Evolutionary conservation across 2,113 vertebrate genomes (phyloP).

Genomic region (Festucalex cinctus): DNA sequence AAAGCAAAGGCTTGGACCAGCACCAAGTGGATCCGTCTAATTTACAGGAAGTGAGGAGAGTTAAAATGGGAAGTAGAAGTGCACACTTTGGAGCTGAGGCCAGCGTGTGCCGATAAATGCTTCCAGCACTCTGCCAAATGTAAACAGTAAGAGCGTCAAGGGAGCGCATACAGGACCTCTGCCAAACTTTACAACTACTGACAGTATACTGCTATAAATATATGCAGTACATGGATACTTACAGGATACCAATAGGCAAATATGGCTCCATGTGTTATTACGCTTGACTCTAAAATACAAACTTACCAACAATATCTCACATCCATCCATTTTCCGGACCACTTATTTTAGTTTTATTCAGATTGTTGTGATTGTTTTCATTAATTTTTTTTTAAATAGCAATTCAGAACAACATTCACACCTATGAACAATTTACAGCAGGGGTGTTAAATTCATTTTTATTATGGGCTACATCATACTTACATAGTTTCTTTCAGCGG

Average conservation of each 20-base stretch:
- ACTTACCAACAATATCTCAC: not conserved
- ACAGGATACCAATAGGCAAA: not conserved
- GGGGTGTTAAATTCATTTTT: no score
- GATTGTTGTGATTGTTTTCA: no score
- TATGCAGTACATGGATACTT: not conserved
- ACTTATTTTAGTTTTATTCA: no score
- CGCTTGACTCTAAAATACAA: not conserved
- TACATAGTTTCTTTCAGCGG: no score
- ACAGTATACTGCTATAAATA: slow-evolving; percentile 1
- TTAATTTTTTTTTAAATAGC: no score
- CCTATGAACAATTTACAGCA: no score
- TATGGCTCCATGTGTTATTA: not conserved
- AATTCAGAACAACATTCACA: no score
- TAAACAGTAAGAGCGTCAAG: slow-evolving; percentile 5
- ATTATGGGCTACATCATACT: no score
- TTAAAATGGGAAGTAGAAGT: slow-evolving; percentile 10
- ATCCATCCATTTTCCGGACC: no score
- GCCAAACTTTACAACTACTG: slow-evolving; percentile 4
- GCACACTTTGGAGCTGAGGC: slow-evolving; percentile 8
- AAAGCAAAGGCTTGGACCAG: slow-evolving; percentile 8
- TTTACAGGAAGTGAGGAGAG: slow-evolving; percentile 1
- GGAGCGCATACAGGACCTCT: not conserved
- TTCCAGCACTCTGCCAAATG: slow-evolving; percentile 11
- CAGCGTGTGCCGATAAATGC: slow-evolving; percentile 1
- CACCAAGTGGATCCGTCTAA: slow-evolving; percentile 1